These are phyloP conservation scores for Trochalopteron elliotii DNA, from an alignment of 2,113 vertebrate genomes.

Conservation along the genomic window DNA sequence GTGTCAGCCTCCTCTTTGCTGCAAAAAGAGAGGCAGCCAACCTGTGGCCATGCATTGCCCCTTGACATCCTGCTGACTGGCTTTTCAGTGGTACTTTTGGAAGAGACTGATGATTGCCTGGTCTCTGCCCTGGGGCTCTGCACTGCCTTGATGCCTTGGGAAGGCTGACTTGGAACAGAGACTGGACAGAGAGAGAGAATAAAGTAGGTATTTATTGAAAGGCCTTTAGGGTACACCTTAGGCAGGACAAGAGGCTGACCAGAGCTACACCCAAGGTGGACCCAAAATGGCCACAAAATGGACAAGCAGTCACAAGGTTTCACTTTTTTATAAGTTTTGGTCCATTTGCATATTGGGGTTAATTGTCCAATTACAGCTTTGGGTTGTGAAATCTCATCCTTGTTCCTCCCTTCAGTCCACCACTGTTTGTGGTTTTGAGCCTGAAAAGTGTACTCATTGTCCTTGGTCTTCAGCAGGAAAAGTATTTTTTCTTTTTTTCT, in stretches of 20 bases:
- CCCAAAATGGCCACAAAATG: background rate
- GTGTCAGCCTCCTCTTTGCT: background rate
- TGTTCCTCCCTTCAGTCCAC: no score
- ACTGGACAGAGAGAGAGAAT: background rate
- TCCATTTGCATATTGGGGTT: background rate
- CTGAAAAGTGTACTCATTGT: no score
- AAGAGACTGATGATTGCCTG: background rate
- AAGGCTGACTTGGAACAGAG: background rate
- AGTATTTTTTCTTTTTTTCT: no score
- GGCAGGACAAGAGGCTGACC: background rate
- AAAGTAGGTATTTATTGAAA: background rate
- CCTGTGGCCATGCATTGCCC: background rate
- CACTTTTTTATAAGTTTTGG: background rate
- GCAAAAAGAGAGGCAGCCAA: background rate
- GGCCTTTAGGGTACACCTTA: background rate
- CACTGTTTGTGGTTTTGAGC: no score
- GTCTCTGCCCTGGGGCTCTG: background rate
- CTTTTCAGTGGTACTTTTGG: rapidly evolving
- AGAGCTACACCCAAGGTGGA: background rate
- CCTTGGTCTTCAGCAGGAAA: no score
- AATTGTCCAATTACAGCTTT: background rate
- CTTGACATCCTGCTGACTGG: background rate
- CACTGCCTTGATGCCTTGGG: background rate
- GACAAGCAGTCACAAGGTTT: rapidly evolving
- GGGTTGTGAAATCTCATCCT: no score